Evolutionary conservation across 2,888 invertebrate genomes (phyloP), one percentile per base, ranked within the genome.

Genomic region (Anoncus sp.): DNA sequence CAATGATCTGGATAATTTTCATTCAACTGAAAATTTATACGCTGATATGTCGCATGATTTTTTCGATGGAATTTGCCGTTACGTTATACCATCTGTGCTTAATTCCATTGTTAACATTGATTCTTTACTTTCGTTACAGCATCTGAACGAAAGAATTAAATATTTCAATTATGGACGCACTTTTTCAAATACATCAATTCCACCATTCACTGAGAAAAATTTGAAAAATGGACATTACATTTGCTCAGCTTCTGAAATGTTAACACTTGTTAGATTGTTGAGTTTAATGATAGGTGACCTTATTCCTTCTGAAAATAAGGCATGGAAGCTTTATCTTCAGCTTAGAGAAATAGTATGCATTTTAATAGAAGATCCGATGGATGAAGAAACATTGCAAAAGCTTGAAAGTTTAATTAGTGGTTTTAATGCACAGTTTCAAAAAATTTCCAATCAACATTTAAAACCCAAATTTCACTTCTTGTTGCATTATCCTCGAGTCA

Each of bases 1-100:
- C 18, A 63, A 65, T 16, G 51, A 49, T 9, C 27, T 74, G 31
- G 18, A 57, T n/a, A 70, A 47, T 51, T 79, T 47, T 70, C 77
- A 79, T 31, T 62, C 70, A 10, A 38, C 51, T 1, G 18, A 69
- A 47, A 80, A 82, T 62, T 45, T 78, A 9, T 60, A 63, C 35
- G 57, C 18, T 6, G 78, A 82, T 78, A 22, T 72, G 9, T 76
- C 76, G 77, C 81, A 81, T 40, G 81, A 80, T 35, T 59, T 67
- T 43, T 38, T 62, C 1, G 81, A 79, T 40, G 75, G 77, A 16
- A 60, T 78, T 18, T 51, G 71, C 40, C 69, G 65, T 31, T 78
- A 75, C 35, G 69, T 35, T 7, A 51, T 72, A 35, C 38, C 47
- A 1, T 53, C 35, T 10, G 49, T 79, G 43, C 55, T 73, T 5